Conservation (phyloP, 2,113 vertebrate genomes). For the Columbina picui region DNA sequence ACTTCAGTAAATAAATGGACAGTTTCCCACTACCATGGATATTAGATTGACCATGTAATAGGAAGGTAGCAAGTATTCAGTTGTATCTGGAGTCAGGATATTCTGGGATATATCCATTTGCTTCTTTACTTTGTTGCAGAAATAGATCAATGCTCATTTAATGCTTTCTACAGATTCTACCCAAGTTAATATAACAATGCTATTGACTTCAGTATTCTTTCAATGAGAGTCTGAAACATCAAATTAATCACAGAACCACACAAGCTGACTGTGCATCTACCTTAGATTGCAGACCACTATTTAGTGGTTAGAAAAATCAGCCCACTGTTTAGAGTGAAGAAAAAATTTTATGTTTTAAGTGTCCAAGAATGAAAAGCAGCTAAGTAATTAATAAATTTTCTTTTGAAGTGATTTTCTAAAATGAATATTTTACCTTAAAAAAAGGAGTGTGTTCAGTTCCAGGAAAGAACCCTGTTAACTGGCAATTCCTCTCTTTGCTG, state of each 20-base stretch:
- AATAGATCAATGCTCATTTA: background rate
- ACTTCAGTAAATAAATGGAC: background rate
- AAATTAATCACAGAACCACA: background rate
- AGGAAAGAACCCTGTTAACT: background rate
- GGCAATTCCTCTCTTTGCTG: rapidly evolving
- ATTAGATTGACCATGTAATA: background rate
- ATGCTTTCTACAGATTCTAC: background rate
- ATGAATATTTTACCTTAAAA: background rate
- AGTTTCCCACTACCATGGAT: background rate
- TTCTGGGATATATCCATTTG: background rate
- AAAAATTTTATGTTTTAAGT: background rate
- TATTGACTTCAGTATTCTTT: background rate
- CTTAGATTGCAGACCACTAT: background rate
- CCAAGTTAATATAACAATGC: background rate
- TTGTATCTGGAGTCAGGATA: background rate
- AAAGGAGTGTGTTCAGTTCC: background rate
- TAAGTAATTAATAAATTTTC: background rate
- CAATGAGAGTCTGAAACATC: background rate
- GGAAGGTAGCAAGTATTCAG: background rate
- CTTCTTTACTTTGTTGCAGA: background rate
- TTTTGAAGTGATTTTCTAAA: background rate
- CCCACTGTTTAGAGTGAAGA: background rate
- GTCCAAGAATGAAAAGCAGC: rapidly evolving
- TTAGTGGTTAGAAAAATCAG: background rate
- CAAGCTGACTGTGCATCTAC: background rate